phyloP scores from a whole-genome alignment of 2,113 vertebrate genomes.

The Charina bottae region DNA sequence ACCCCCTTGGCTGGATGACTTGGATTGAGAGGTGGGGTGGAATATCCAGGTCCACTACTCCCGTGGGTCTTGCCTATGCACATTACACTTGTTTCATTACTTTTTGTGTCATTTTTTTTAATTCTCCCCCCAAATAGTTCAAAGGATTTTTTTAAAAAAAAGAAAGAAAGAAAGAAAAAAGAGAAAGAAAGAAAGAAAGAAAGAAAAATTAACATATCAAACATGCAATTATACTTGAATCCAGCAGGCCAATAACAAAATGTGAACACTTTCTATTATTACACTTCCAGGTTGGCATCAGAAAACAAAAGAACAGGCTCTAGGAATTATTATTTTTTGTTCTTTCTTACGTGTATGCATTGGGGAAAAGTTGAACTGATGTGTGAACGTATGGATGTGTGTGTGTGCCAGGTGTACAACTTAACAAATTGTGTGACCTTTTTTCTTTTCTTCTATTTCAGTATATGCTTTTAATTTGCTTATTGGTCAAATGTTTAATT shows the following conservation, averaged over 20 bases:
- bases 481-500: constrained; percentile 78
- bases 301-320: constrained; percentile 78
- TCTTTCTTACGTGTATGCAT: constrained; percentile 70
- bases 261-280: constrained; percentile 90
- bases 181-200: background rate
- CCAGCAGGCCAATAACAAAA: constrained; percentile 92
- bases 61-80: constrained; percentile 79
- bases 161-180: constrained; percentile 63
- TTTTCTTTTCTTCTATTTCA: constrained; percentile 74
- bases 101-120: constrained; percentile 77
- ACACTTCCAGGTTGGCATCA: constrained; percentile 81
- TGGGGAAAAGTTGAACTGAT: constrained; percentile 47
- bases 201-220: constrained; percentile 73
- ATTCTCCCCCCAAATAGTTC: constrained; percentile 56
- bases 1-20: constrained; percentile 61
- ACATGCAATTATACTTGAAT: constrained; percentile 97
- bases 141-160: constrained; percentile 69
- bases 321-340: constrained; percentile 62
- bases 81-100: constrained; percentile 80
- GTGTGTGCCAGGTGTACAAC: constrained; percentile 27
- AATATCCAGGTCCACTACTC: constrained; percentile 61
- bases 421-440: constrained; percentile 61
- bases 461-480: constrained; percentile 78
- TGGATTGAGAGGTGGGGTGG: constrained; percentile 50
- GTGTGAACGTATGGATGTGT: constrained; percentile 11